These are phyloP conservation scores for Laupala kohalensis DNA, from an alignment of 1,140 invertebrate genomes.

Conservation along the genomic window DNA sequence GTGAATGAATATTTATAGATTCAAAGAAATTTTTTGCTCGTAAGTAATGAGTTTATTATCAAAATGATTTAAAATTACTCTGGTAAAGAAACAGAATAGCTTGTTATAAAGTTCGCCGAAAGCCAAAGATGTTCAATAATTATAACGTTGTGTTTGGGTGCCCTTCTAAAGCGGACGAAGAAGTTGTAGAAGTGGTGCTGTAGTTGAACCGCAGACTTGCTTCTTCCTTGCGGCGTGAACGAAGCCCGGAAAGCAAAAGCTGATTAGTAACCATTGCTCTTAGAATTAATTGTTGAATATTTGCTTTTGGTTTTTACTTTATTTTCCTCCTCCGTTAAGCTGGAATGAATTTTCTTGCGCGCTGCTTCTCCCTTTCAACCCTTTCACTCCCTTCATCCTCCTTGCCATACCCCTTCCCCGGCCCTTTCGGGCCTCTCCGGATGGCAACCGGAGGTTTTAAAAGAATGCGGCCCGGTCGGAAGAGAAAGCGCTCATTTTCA, in stretches of 20 bases:
- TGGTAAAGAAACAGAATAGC: no score
- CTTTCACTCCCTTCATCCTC: not conserved
- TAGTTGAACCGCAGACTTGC: not conserved
- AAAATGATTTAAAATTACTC: no score
- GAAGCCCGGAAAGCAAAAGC: slow-evolving; percentile 1
- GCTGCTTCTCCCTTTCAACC: not conserved
- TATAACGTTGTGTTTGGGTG: no score
- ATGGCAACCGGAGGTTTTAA: slow-evolving; percentile 2
- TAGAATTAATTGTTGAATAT: slow-evolving; percentile 6
- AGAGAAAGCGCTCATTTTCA: slow-evolving; percentile 8
- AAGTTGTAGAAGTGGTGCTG: not conserved
- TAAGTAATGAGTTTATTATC: no score
- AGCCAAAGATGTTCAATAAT: no score
- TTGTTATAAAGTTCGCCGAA: no score
- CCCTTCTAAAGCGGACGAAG: not conserved
- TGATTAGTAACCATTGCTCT: slow-evolving; percentile 11
- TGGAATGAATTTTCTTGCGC: not conserved
- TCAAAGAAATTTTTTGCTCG: no score
- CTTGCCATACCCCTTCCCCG: not conserved
- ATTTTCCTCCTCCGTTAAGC: not conserved
- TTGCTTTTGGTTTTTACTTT: slow-evolving; percentile 5
- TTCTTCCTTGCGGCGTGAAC: not conserved
- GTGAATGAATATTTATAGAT: no score
- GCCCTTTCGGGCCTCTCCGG: not conserved
- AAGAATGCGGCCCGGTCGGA: slow-evolving; percentile 8